Percentiles rank a stretch among this genome's conserved stretches.
phyloP scores from a whole-genome alignment of 2,113 vertebrate species.

The Chamaea fasciata region DNA sequence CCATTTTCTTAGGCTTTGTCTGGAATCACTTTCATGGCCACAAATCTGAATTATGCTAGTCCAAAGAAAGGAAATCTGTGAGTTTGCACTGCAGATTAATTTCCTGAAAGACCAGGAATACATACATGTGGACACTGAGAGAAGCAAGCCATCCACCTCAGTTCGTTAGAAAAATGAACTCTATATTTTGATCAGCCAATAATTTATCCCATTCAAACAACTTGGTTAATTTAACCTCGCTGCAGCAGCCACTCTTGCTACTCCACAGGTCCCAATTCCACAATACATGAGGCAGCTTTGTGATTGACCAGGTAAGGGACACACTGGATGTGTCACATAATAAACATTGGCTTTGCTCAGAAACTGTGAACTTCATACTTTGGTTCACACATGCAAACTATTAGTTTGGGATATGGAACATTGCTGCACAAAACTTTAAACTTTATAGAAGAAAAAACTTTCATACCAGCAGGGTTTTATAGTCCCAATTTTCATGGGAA shows the following conservation, averaged over 20 bases:
- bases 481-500: conserved; percentile 5
- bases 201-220: neutral
- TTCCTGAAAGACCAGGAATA: neutral
- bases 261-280: neutral
- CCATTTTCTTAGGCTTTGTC: neutral
- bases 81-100: neutral
- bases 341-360: neutral
- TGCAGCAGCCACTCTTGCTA: neutral
- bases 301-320: neutral
- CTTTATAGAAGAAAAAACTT: neutral
- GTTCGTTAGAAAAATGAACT: neutral
- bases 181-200: neutral
- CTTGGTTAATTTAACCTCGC: neutral
- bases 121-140: neutral
- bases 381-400: neutral
- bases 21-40: neutral
- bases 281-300: neutral
- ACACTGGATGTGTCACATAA: neutral
- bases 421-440: neutral
- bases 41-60: neutral
- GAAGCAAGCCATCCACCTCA: neutral
- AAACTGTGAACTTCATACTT: neutral
- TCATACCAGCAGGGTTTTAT: conserved; percentile 2
- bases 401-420: neutral
- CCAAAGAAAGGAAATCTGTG: neutral